Evolutionary conservation across 2,888 invertebrate species (phyloP), one percentile per base, ranked within the genome.

Genomic region (Acronicta leporina): DNA sequence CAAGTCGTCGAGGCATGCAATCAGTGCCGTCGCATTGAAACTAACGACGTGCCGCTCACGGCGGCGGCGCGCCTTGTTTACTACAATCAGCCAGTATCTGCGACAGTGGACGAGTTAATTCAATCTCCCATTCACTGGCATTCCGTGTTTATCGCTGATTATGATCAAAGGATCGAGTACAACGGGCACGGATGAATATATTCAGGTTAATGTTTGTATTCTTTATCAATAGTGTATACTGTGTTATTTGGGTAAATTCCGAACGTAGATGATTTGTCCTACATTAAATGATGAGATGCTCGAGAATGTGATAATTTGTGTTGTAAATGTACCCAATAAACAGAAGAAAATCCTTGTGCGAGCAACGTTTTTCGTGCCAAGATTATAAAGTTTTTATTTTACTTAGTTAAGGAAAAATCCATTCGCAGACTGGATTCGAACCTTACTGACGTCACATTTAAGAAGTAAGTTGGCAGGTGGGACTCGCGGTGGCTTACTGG

Each of bases 1-100:
- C 58, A 43, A 47, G 73, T 49, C 38, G 49, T 4, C 50, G 55
- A 41, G 61, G 40, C 55, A 11, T 56, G 68, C 73, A 73, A 69
- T 69, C 69, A 69, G 68, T 44, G 63, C 53, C 68, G 38, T 40
- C 46, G 68, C 62, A 69, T 56, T 68, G 68, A 56, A 44, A 56
- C 69, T 67, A 69, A 69, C 69, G 62, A 69, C 56, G 73, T 67
- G 49, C 60, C 45, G 59, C 48, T 13, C 41, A 14, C 57, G 33
- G 15, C 59, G 25, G 13, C 57, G 33, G 25, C 59, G 25, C 46
- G 48, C 56, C 74, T 59, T 69, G 74, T 71, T 71, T 46, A 71
- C 69, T 73, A 69, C 65, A 71, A 71, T 71, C 70, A 71, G 45
- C 14, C 35, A 20, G 58, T 46, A 45, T 49, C 43, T 46, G 14